Evolutionary conservation across 2,888 invertebrate species (phyloP), one percentile per base, ranked within the genome.

Genomic region (Tridacna gigas): DNA sequence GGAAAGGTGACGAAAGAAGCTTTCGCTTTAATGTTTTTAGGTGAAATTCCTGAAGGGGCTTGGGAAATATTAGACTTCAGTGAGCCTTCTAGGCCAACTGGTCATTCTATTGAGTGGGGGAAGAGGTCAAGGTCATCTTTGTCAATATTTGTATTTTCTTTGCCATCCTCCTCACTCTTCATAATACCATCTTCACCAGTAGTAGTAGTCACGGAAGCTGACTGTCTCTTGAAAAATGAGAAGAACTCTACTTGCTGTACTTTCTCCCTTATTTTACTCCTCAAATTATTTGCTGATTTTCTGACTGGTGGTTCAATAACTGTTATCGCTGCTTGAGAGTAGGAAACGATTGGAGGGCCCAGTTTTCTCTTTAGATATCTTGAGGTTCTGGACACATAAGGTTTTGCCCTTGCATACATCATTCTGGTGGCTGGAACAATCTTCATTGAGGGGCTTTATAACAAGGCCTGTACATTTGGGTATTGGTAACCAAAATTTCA

Each of bases 361-460:
- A 71, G 13, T 12, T n/a, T 71, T 22, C 51, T 47, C 51, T 26
- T 71, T 0, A 71, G 22, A 51, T 71, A 71, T 1, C 71, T 45
- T 11, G 79, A 82, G 7, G 82, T 75, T 37, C 74, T 84, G 11
- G 79, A 74, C 37, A 82, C 45, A 13, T 76, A 79, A 22, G 84
- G 84, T 67, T 74, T 74, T 47, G 82, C 82, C 63, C 63, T 80
- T 4, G 67, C 74, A 25, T 78, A 28, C 37, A 86, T 56, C 37
- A 77, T 77, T 73, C 83, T 86, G 15, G 74, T 75, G 15, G 82
- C 73, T 56, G 82, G 86, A 48, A 86, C 61, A 25, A 86, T 66
- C 86, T 86, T n/a, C n/a, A n/a, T n/a, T n/a, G n/a, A n/a, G n/a
- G n/a, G n/a, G n/a, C n/a, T n/a, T n/a, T n/a, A n/a, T n/a, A n/a